A percentile compares a stretch with the other conserved stretches of the same genome.
Evolutionary conservation across 2,888 invertebrate genomes (phyloP).

Genomic region (Stratiomys singularior): DNA sequence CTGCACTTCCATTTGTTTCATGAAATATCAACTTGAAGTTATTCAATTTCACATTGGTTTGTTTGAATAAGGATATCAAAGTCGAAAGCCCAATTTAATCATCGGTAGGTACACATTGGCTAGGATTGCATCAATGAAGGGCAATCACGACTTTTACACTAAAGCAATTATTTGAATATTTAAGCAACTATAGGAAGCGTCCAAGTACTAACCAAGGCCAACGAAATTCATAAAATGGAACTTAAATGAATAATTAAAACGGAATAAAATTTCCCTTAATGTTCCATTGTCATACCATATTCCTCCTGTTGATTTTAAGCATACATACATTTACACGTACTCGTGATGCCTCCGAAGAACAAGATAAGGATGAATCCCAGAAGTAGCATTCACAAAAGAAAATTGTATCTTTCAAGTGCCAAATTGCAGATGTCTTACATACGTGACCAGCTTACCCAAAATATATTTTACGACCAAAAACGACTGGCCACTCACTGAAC

Average conservation of each 20-base stretch:
- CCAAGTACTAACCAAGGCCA: not conserved
- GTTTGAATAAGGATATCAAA: no score
- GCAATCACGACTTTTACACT: no score
- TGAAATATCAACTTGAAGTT: not conserved
- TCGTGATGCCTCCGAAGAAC: not conserved
- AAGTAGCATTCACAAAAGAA: conserved; percentile 42
- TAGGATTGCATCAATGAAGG: no score
- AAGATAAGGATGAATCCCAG: conserved; percentile 20
- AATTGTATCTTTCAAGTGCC: conserved; percentile 49
- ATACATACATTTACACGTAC: not conserved
- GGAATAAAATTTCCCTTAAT: conserved; percentile 22
- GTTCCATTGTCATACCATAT: conserved; percentile 8
- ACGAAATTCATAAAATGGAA: not conserved
- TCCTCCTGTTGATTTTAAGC: not conserved
- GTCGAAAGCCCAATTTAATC: no score
- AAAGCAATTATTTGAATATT: not conserved
- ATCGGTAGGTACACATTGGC: no score
- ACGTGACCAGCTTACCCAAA: conserved; percentile 48
- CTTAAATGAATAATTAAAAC: conserved; percentile 41
- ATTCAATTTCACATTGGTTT: no score
- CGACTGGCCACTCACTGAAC: not conserved
- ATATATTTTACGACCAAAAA: not conserved
- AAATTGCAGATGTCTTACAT: conserved; percentile 47
- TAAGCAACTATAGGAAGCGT: not conserved
- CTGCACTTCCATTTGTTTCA: not conserved